These are phyloP conservation scores for Physella acuta DNA, from an alignment of 1,140 invertebrate species.

Conservation along the genomic window DNA sequence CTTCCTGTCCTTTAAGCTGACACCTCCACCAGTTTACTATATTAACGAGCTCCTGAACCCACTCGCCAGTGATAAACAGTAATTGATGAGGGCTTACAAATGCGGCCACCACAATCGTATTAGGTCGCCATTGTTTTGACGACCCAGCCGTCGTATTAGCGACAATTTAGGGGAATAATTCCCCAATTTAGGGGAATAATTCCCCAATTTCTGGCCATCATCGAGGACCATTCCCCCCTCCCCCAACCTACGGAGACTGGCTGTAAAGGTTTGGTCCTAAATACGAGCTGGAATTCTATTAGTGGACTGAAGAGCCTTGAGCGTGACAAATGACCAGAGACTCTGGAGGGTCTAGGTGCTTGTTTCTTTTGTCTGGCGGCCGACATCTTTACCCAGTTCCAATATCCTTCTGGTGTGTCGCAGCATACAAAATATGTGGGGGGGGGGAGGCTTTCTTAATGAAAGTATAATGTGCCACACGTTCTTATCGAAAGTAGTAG, in stretches of 20 bases:
- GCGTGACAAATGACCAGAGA: conserved; percentile 16
- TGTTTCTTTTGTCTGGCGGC: no score
- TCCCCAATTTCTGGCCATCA: no score
- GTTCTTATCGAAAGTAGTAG: no score
- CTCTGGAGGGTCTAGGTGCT: no score
- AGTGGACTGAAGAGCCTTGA: neutral
- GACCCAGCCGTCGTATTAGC: conserved; percentile 12
- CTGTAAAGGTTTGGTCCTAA: conserved; percentile 1
- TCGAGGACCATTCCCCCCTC: neutral
- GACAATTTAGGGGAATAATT: conserved; percentile 25
- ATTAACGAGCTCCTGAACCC: no score
- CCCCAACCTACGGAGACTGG: neutral
- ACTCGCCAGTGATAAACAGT: neutral
- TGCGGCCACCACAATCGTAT: conserved; percentile 20
- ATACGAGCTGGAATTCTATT: conserved; percentile 22
- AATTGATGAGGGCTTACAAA: conserved; percentile 25
- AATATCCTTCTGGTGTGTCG: no score
- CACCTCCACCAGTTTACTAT: no score
- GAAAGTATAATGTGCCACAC: no score
- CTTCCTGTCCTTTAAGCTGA: no score
- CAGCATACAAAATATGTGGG: no score
- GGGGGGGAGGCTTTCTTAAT: no score
- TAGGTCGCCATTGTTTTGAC: conserved; percentile 10
- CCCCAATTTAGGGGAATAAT: neutral
- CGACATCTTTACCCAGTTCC: no score